A percentile compares a stretch with the other conserved stretches of the same genome.
These are phyloP conservation scores for Megalops atlanticus DNA, from an alignment of 2,113 vertebrate genomes.

Conservation along the genomic window DNA sequence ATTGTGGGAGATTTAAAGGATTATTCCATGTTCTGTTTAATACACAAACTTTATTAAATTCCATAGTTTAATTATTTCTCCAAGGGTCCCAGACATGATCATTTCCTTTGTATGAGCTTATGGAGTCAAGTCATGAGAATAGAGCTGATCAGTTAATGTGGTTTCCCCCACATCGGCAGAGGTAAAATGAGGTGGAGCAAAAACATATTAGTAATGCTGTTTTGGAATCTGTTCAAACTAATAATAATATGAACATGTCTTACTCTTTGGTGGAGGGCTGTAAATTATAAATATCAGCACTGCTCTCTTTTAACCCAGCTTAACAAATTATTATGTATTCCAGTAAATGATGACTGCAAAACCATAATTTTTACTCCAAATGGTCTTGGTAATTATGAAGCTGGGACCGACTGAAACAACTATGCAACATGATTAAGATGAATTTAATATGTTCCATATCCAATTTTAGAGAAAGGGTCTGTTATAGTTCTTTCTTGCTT, in stretches of 20 bases:
- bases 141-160: neutral
- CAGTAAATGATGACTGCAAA: neutral
- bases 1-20: slow-evolving; percentile 68
- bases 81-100: slow-evolving; percentile 28
- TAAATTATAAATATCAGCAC: slow-evolving; percentile 10
- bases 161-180: neutral
- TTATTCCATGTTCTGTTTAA: slow-evolving; percentile 66
- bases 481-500: slow-evolving; percentile 12
- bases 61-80: slow-evolving; percentile 55
- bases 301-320: slow-evolving; percentile 4
- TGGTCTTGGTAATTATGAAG: neutral
- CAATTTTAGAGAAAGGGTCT: neutral
- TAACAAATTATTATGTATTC: slow-evolving; percentile 14
- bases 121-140: slow-evolving; percentile 24
- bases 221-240: neutral
- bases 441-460: slow-evolving; percentile 5
- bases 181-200: neutral
- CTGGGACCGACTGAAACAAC: neutral
- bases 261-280: slow-evolving; percentile 13
- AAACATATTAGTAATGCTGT: slow-evolving; percentile 10
- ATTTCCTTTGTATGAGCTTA: slow-evolving; percentile 44
- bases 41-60: slow-evolving; percentile 63
- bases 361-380: neutral
- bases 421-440: neutral
- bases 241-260: slow-evolving; percentile 2